Conservation (phyloP, 2,888 invertebrate species). For the Heliconius charithonia region DNA sequence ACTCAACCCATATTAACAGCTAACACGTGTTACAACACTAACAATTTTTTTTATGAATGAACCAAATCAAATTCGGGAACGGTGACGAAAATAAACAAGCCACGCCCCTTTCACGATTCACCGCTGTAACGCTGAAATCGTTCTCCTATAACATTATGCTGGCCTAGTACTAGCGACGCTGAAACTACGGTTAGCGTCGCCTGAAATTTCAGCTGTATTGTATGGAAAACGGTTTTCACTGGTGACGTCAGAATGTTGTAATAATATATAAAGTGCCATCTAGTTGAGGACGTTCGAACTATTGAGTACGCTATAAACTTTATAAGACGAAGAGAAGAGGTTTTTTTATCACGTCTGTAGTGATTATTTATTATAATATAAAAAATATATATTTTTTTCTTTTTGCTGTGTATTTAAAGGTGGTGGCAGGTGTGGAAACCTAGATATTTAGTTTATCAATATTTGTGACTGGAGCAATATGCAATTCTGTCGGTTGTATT, state of each 20-base stretch:
- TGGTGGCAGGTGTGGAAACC: too few species aligned
- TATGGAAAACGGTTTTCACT: constrained; percentile 33
- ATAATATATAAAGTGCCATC: constrained; percentile 40
- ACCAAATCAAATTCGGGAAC: constrained; percentile 27
- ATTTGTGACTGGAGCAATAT: too few species aligned
- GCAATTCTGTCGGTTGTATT: too few species aligned
- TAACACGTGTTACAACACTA: not conserved
- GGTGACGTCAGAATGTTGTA: constrained; percentile 29
- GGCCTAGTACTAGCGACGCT: constrained; percentile 61
- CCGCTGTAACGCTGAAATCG: constrained; percentile 48
- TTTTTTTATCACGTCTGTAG: too few species aligned
- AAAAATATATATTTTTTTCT: too few species aligned
- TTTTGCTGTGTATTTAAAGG: too few species aligned
- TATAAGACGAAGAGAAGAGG: too few species aligned
- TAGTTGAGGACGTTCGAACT: constrained; percentile 33
- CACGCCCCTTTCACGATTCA: constrained; percentile 41
- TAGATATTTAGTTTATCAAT: too few species aligned
- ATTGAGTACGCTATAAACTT: not conserved
- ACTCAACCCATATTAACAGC: not conserved
- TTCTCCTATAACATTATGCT: constrained; percentile 42
- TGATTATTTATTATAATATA: too few species aligned
- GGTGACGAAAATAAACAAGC: constrained; percentile 36
- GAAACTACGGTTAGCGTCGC: constrained; percentile 70
- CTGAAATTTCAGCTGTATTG: constrained; percentile 50
- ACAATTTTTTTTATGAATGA: constrained; percentile 25